Base-by-base conservation (phyloP, 2,888 invertebrate genomes). In the Sesia bembeciformis region DNA sequence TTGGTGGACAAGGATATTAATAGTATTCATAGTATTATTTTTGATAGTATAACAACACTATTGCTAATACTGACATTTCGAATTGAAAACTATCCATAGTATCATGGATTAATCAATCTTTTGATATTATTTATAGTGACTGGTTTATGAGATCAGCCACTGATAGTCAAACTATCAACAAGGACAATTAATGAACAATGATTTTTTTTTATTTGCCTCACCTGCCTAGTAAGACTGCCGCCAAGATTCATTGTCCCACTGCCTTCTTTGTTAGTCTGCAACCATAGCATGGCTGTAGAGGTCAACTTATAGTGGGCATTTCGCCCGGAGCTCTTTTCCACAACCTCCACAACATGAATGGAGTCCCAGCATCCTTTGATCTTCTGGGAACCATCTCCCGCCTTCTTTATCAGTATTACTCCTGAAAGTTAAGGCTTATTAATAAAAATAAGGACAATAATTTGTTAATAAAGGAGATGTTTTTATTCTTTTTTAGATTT, bases 291-390 rank as follows among this genome's bases (percentile, higher is more conserved):
- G 0, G 97, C 98, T 0, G 99, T 99, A 0, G 98, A 99, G 50
- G 99, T 99, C 72, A 99, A 92, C 90, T 99, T 99, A 81, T 99
- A 99, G 81, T 98, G 98, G 39, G 98, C 98, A 67, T 94, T 96
- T 54, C 97, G 92, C 0, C 98, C 98, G 39, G 95, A 95, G 52
- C 97, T 94, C 84, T 98, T 98, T 80, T 98, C 98, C 76, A 97
- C 97, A 1, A 99, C 98, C 88, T 99, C 99, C 8, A 99, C 97
- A 0, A 99, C 99, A 76, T 99, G 99, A 74, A 99, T 98, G 3
- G 99, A 99, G 81, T 99, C 99, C 99, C 99, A 99, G 84, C 99
- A 99, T 1, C 99, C 99, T 81, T 98, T 98, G 69, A 99, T 99
- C 88, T 97, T 98, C 87, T 97, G 98, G 46, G 98, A 98, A 8